Percentiles rank a stretch among this genome's conserved stretches.
phyloP scores from a whole-genome alignment of 2,113 vertebrate genomes.

The Ascaphus truei region DNA sequence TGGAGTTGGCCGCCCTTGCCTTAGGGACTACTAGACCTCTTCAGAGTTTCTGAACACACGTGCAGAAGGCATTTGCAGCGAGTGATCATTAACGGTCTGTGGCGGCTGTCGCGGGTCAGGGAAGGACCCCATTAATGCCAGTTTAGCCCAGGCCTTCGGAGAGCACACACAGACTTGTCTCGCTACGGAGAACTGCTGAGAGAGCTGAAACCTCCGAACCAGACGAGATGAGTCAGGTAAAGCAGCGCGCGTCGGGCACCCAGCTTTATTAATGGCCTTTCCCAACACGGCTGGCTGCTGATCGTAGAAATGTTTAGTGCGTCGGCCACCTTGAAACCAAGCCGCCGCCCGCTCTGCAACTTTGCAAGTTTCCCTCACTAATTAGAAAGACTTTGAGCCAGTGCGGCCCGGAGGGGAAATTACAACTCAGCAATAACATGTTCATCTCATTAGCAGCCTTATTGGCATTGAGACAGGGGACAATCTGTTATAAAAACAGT shows the following conservation, averaged over 20 bases:
- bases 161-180: neutral
- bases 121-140: too few species aligned
- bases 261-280: constrained; percentile 10
- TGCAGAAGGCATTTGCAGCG: too few species aligned
- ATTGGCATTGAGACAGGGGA: constrained; percentile 45
- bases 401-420: constrained; percentile 41
- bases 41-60: too few species aligned
- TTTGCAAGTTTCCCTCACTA: constrained; percentile 28
- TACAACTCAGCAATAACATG: constrained; percentile 44
- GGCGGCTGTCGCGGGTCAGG: too few species aligned
- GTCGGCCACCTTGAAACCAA: constrained; percentile 9
- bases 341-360: neutral
- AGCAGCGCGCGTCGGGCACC: neutral
- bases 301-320: neutral
- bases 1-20: too few species aligned
- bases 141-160: too few species aligned
- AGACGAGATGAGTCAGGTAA: constrained; percentile 13
- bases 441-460: constrained; percentile 51
- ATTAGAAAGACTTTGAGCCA: constrained; percentile 27
- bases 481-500: constrained; percentile 51
- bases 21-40: too few species aligned
- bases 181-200: neutral
- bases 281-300: neutral
- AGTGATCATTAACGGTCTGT: too few species aligned
- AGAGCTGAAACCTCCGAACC: neutral